These are phyloP conservation scores for Portunus trituberculatus DNA, from an alignment of 1,140 invertebrate species.

Conservation along the genomic window DNA sequence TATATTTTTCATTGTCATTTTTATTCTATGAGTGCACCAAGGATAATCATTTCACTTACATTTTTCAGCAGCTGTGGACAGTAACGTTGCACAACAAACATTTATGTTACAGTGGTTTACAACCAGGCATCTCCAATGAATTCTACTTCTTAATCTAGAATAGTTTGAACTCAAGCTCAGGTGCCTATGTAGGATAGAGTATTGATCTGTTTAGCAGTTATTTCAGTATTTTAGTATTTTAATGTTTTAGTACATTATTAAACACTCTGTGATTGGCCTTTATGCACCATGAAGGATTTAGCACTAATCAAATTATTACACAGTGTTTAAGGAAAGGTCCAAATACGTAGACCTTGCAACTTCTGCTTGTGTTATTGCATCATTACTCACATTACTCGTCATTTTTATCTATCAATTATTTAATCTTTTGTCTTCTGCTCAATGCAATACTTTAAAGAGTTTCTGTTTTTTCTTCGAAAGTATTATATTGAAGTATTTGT, in stretches of 20 bases:
- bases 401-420: not conserved
- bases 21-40: not conserved
- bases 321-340: too few relatives aligned
- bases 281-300: too few relatives aligned
- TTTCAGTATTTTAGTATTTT: not conserved
- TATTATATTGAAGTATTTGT: too few relatives aligned
- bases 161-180: not conserved
- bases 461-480: not conserved
- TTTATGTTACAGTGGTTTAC: not conserved
- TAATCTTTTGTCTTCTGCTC: not conserved
- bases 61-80: not conserved
- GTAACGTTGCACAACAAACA: not conserved
- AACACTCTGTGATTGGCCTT: not conserved
- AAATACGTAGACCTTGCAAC: not conserved
- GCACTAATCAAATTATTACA: too few relatives aligned
- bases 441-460: not conserved
- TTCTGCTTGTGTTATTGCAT: not conserved
- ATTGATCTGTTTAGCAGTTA: too few relatives aligned
- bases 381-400: not conserved
- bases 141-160: slow-evolving; percentile 13
- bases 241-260: not conserved
- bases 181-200: too few relatives aligned
- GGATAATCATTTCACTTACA: not conserved
- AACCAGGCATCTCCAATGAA: not conserved
- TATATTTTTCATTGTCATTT: not conserved